Base-by-base conservation (phyloP, 2,113 vertebrate species). In the Phalacrocorax brasilianus region DNA sequence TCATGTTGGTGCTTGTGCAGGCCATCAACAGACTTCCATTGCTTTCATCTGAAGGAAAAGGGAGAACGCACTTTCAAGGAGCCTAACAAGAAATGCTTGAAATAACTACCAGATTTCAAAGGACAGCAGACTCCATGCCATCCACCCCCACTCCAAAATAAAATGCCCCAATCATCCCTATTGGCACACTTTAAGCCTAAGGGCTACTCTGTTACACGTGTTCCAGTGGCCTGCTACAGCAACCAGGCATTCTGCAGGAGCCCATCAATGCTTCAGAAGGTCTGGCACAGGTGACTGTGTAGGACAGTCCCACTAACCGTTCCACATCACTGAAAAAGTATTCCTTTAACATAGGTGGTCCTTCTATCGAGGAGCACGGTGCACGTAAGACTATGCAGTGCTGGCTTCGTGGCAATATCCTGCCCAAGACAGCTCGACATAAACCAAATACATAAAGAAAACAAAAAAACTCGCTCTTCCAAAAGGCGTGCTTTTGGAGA, bases 21-120 rank as follows among this genome's bases (percentile, higher is more conserved):
- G 55, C 49, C 50, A 23, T 4, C 1, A 3, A 33, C 20, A 17
- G 27, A 18, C 33, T 65, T 62, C 21, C 16, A 22, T 0, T 8
- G 21, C 30, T 72, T 52, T 40, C 33, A 47, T 8, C 33, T 65
- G 74, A 5, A 19, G 12, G 9, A 58, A 52, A 33, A 44, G 0
- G 2, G 6, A 30, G 3, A 24, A 53, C 4, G n/a, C 3, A 9
- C 8, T 22, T 68, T 63, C 16, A 33, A 21, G 6, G 4, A 24
- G 2, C 17, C 6, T 13, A 52, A 40, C 9, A 23, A 27, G 17
- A 28, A 42, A 5, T 8, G 23, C 5, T 2, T 18, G 5, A 68
- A 40, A 5, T 14, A 82, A 63, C 0, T 16, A 5, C 32, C 11
- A 0, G 0, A 12, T 17, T 61, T 33, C 23, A 18, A 21, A 33